Base-by-base conservation (phyloP, 2,888 invertebrate genomes). In the Drosophila buzzatii region DNA sequence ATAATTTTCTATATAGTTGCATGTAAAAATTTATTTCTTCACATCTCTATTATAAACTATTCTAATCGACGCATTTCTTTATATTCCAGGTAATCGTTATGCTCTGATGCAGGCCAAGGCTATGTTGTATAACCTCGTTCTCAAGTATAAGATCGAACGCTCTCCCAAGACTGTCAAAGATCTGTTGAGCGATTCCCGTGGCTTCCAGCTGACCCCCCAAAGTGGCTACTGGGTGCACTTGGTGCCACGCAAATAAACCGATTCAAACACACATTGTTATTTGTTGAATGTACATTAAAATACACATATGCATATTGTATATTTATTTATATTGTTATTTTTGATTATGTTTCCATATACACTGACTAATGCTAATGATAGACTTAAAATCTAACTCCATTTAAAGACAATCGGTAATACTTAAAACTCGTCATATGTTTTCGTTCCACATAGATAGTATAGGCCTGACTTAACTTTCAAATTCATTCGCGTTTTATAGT, bases 61-160 rank as follows among this genome's bases (percentile, higher is more conserved):
- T 18, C 5, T n/a, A 18, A 52, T 53, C 9, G 18, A 3, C 14
- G 12, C 8, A 9, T 2, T 8, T 5, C 0, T 9, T 1, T 12
- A 10, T 8, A 20, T 52, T 37, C 1, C 0, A 90, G 90, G 85
- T 16, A 90, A 82, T 58, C 87, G 90, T 1, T 90, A 91, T 63
- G 92, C 87, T 8, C 42, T 91, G n/a, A 88, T 92, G 84, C 86
- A 90, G 62, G 81, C 78, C 23, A 90, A 90, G 66, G 88, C 89
- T 0, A 85, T 91, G 72, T 33, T 91, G 0, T 92, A 81, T 41
- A 74, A 91, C 44, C 66, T 91, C 1, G 20, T 91, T 39, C 59
- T 84, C 2, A 74, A 83, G 14, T 92, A 89, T 14, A 81, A 77
- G 42, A 76, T 91, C 33, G 79, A 89, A 53, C 61, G 79, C 2